These are phyloP conservation scores for Halcyon badia DNA, from an alignment of 2,797 vertebrate genomes.

Conservation along the genomic window DNA sequence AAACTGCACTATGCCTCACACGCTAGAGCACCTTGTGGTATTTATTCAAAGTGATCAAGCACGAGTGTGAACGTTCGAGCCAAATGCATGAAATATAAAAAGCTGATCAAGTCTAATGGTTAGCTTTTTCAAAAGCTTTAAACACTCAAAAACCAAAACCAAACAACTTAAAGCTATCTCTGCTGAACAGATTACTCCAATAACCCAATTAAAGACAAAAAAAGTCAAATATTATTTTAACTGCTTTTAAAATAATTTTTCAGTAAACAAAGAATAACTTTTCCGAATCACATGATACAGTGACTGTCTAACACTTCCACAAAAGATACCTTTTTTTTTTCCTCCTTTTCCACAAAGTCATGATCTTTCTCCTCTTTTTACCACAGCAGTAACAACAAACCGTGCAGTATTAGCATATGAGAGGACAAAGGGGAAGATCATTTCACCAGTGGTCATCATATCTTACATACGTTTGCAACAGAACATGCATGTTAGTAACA, in stretches of 20 bases:
- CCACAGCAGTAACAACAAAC: background rate
- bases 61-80: background rate
- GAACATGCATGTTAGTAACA: fast-evolving
- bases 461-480: background rate
- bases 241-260: background rate
- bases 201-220: background rate
- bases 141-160: background rate
- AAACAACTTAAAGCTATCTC: background rate
- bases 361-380: background rate
- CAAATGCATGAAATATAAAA: background rate
- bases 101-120: background rate
- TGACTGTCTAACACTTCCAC: background rate
- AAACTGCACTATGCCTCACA: background rate
- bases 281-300: background rate
- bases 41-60: background rate
- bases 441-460: background rate
- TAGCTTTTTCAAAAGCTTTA: background rate
- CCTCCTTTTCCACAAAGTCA: fast-evolving
- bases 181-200: background rate
- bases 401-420: background rate
- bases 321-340: background rate
- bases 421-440: background rate
- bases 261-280: background rate
- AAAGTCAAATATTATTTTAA: background rate
- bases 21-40: background rate